A percentile compares a stretch with the other conserved stretches of the same genome.
These are phyloP conservation scores for Chouioia cunea DNA, from an alignment of 2,888 invertebrate species.

Conservation along the genomic window DNA sequence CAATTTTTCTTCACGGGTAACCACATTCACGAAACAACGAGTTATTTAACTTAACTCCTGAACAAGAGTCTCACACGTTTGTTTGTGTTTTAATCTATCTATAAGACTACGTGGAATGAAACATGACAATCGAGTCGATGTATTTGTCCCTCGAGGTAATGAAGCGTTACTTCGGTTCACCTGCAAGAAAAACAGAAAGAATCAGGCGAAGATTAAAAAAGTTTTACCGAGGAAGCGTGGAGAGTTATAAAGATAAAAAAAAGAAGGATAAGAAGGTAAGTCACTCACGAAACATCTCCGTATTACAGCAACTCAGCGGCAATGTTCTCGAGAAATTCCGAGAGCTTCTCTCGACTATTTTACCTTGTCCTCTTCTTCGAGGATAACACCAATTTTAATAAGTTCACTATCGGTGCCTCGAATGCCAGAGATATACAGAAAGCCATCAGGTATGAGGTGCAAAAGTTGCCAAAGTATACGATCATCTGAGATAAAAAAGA, in stretches of 20 bases:
- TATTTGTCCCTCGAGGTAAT: slow-evolving; percentile 14
- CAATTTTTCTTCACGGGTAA: slow-evolving; percentile 19
- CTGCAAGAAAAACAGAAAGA: slow-evolving; percentile 21
- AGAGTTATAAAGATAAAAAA: no score
- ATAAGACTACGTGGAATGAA: not conserved
- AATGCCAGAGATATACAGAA: slow-evolving; percentile 83
- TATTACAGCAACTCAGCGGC: slow-evolving; percentile 18
- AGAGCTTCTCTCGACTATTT: slow-evolving; percentile 35
- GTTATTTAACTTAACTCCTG: slow-evolving; percentile 17
- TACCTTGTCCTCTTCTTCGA: slow-evolving; percentile 68
- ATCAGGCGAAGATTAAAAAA: slow-evolving; percentile 31
- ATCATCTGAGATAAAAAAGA: slow-evolving; percentile 69
- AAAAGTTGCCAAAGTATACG: slow-evolving; percentile 82
- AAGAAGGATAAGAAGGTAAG: not conserved
- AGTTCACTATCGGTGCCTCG: slow-evolving; percentile 85
- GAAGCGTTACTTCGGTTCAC: slow-evolving; percentile 18
- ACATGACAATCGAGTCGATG: slow-evolving; percentile 23
- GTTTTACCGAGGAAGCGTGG: slow-evolving; percentile 19
- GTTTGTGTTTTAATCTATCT: slow-evolving; percentile 9
- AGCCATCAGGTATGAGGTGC: slow-evolving; percentile 81
- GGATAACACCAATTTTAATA: slow-evolving; percentile 77
- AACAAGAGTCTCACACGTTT: not conserved
- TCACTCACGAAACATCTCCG: slow-evolving; percentile 33
- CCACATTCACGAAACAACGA: slow-evolving; percentile 17
- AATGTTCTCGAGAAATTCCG: slow-evolving; percentile 17